These are phyloP conservation scores for Cheilosia urbana DNA, from an alignment of 2,888 invertebrate species.

Conservation along the genomic window DNA sequence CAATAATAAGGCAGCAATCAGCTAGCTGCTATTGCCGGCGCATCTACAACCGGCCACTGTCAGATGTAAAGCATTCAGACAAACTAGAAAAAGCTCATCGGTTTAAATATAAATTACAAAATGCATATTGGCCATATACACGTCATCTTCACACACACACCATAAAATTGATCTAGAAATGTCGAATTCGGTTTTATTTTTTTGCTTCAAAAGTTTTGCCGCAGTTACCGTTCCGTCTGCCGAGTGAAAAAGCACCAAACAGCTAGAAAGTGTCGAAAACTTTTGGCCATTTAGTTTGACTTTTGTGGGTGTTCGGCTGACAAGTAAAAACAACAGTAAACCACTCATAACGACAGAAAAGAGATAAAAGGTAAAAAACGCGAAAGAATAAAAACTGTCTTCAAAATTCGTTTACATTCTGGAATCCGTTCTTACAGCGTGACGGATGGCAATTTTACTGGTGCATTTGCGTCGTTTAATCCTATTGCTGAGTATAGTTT, in stretches of 20 bases:
- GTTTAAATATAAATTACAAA: constrained; percentile 51
- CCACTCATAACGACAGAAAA: constrained; percentile 16
- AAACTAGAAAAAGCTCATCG: constrained; percentile 77
- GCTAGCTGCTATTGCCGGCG: constrained; percentile 33
- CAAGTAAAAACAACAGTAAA: constrained; percentile 51
- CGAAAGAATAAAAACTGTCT: constrained; percentile 76
- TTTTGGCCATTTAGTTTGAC: constrained; percentile 39
- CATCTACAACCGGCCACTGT: constrained; percentile 76
- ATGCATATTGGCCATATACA: constrained; percentile 34
- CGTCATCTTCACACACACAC: constrained; percentile 6
- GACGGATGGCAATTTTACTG: constrained; percentile 80
- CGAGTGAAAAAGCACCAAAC: constrained; percentile 8
- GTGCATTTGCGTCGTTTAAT: constrained; percentile 83
- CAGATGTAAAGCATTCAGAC: constrained; percentile 80
- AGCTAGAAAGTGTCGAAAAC: constrained; percentile 22
- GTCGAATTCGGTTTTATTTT: not conserved
- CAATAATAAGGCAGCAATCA: constrained; percentile 25
- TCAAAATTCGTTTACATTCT: constrained; percentile 19
- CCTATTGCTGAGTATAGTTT: constrained; percentile 82
- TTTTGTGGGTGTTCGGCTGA: constrained; percentile 35
- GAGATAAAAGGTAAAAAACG: constrained; percentile 50
- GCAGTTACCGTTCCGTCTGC: not conserved
- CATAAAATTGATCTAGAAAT: constrained; percentile 16
- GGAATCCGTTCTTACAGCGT: constrained; percentile 22
- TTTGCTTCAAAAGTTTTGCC: constrained; percentile 27